Evolutionary conservation across 2,113 vertebrate species (phyloP).

Genomic region (Calyptomena viridis): DNA sequence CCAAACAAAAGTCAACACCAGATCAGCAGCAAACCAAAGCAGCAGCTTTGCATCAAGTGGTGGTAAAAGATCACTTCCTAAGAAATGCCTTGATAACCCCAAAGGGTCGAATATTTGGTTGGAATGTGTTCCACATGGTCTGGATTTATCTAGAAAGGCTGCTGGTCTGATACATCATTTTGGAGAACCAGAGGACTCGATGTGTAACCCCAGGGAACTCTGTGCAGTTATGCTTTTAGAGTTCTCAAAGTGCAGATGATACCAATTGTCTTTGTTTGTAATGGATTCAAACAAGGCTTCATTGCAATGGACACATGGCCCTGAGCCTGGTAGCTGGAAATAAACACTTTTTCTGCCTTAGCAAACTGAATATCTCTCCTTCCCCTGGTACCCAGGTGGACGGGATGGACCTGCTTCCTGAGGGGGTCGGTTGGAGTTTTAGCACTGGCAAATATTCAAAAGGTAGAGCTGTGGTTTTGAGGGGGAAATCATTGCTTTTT

Average conservation of each 20-base stretch:
- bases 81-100: background rate
- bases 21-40: background rate
- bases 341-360: background rate
- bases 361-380: background rate
- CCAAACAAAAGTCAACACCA: background rate
- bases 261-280: background rate
- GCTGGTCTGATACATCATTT: background rate
- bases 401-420: background rate
- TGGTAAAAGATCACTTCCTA: background rate
- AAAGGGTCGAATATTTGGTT: background rate
- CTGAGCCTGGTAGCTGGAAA: background rate
- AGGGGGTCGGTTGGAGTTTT: background rate
- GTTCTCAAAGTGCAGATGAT: background rate
- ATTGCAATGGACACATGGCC: fast-evolving
- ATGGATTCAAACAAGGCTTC: background rate
- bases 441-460: background rate
- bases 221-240: background rate
- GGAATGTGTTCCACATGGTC: background rate
- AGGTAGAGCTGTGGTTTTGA: background rate
- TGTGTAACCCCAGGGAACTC: background rate
- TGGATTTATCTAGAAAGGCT: background rate
- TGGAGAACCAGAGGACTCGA: background rate
- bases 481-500: background rate
- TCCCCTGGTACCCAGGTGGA: background rate
- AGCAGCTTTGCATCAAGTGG: background rate